phyloP scores from a whole-genome alignment of 2,888 invertebrate genomes.

The Melinaea marsaeus region DNA sequence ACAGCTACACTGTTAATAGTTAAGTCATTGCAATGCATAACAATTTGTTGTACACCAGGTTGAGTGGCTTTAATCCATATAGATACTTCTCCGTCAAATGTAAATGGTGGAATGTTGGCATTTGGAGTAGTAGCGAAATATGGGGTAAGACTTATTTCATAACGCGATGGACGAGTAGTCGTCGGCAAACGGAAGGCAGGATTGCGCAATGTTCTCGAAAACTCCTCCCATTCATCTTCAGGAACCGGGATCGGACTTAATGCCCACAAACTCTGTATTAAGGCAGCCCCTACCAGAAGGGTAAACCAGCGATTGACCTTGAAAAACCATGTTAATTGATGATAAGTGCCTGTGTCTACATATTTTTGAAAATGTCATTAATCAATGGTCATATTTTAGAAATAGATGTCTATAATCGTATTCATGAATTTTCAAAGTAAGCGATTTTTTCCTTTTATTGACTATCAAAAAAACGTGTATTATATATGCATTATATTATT shows the following conservation, averaged over 20 bases:
- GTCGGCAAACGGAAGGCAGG: slow-evolving; percentile 65
- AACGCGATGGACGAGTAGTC: slow-evolving; percentile 71
- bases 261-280: slow-evolving; percentile 49
- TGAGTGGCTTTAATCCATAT: slow-evolving; percentile 48
- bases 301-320: slow-evolving; percentile 54
- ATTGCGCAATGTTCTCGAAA: slow-evolving; percentile 44
- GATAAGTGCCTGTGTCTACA: background rate
- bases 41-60: slow-evolving; percentile 46
- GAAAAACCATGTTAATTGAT: slow-evolving; percentile 25
- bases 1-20: slow-evolving; percentile 61
- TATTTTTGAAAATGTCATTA: no score
- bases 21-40: slow-evolving; percentile 62
- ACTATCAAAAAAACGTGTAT: no score
- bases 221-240: slow-evolving; percentile 60
- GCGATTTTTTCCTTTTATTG: no score
- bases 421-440: no score
- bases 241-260: slow-evolving; percentile 54
- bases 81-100: slow-evolving; percentile 61
- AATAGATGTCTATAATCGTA: no score
- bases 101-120: slow-evolving; percentile 44
- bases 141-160: slow-evolving; percentile 73
- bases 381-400: no score
- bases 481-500: no score
- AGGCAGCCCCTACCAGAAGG: slow-evolving; percentile 47
- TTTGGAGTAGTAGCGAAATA: slow-evolving; percentile 53